Conservation (phyloP, 2,797 vertebrate species). For the Thunnus albacares region DNA sequence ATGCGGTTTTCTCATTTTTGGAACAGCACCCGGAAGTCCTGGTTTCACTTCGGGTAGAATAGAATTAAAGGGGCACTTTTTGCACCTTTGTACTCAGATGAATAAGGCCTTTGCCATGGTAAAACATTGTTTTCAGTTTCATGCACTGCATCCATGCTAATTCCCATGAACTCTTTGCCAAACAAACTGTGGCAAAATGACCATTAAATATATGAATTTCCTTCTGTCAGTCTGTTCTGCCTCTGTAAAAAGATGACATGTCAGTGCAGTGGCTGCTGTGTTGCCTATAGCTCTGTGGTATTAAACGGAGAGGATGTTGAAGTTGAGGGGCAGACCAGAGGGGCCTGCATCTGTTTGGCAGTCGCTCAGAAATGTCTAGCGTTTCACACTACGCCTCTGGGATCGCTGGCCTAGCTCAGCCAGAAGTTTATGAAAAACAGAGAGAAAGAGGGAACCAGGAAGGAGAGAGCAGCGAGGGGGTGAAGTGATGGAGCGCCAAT, state of each 20-base stretch:
- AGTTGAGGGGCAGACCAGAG: constrained; percentile 72
- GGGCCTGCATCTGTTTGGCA: constrained; percentile 84
- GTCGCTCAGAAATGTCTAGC: constrained; percentile 80
- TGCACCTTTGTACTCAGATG: not conserved
- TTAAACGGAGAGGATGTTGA: constrained; percentile 74
- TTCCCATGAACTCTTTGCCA: not conserved
- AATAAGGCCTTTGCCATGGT: not conserved
- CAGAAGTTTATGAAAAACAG: constrained; percentile 87
- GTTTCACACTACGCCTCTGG: constrained; percentile 84
- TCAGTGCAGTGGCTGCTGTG: constrained; percentile 42
- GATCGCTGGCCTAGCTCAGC: constrained; percentile 73
- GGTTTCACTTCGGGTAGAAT: not conserved
- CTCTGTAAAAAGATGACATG: constrained; percentile 41
- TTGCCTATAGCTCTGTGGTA: constrained; percentile 40
- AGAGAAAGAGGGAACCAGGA: constrained; percentile 51
- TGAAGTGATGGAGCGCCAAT: constrained; percentile 45
- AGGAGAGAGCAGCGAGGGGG: constrained; percentile 32
- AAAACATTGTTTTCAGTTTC: not conserved
- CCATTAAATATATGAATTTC: constrained; percentile 14
- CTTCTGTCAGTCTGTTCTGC: constrained; percentile 21
- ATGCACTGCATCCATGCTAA: not conserved
- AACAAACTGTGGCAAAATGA: constrained; percentile 18
- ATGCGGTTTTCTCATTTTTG: not conserved
- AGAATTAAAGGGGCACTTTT: no score
- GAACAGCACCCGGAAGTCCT: not conserved